These are phyloP conservation scores for Dugesia japonica DNA, from an alignment of 2,888 invertebrate species.

Conservation along the genomic window DNA sequence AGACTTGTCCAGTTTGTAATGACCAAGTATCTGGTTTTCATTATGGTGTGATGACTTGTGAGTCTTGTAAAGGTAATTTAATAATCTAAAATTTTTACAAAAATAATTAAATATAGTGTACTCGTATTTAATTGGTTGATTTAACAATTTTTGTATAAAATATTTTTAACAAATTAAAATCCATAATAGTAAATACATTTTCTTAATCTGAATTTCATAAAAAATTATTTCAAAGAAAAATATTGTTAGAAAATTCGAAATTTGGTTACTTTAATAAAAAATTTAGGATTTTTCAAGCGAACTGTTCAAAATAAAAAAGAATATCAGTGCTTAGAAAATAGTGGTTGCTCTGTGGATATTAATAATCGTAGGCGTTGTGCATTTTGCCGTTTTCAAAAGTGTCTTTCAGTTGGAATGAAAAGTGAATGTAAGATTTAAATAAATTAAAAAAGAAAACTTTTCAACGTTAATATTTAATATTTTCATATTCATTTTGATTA, in stretches of 20 bases:
- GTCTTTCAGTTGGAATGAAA: conserved; percentile 20
- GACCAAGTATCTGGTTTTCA: not conserved
- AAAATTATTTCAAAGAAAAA: too few relatives aligned
- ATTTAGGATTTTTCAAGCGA: conserved; percentile 25
- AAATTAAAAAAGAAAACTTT: too few relatives aligned
- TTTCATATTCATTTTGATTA: not conserved
- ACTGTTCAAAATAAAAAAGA: conserved; percentile 23
- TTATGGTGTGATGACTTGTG: not conserved
- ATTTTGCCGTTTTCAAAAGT: conserved; percentile 20
- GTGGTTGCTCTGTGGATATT: not conserved
- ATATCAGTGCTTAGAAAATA: not conserved
- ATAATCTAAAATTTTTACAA: too few relatives aligned
- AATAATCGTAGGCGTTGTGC: conserved; percentile 1
- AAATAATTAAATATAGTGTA: not conserved
- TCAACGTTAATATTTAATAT: not conserved
- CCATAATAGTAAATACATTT: too few relatives aligned
- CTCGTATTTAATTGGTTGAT: not conserved
- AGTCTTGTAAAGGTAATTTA: not conserved
- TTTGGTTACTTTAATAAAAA: too few relatives aligned
- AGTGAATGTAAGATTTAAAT: too few relatives aligned
- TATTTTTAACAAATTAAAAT: not conserved
- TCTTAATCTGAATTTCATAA: too few relatives aligned
- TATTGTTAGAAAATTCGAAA: too few relatives aligned
- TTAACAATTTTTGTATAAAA: not conserved
- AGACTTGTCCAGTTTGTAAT: not conserved